phyloP scores from a whole-genome alignment of 1,140 invertebrate genomes.

The Drosophila leontia region DNA sequence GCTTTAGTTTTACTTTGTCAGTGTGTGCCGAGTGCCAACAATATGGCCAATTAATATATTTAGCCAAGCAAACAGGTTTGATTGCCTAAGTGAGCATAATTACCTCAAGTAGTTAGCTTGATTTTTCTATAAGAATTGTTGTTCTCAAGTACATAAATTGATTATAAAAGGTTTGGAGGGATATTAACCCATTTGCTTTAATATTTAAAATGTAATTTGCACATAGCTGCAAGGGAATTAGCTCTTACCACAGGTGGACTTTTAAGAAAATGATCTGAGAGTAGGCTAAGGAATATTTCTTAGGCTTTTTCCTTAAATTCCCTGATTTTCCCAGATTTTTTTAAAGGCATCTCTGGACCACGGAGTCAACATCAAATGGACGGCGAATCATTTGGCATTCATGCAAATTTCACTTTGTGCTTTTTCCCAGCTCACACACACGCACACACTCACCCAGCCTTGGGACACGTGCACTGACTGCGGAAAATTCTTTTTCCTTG shows the following conservation, averaged over 20 bases:
- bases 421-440: slow-evolving; percentile 16
- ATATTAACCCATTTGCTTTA: not conserved
- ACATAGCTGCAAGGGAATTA: not conserved
- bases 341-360: slow-evolving; percentile 3
- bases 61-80: slow-evolving; percentile 1
- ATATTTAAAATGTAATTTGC: not conserved
- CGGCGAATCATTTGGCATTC: slow-evolving; percentile 31
- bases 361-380: slow-evolving; percentile 2
- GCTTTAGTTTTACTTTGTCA: slow-evolving; percentile 51
- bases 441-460: not conserved
- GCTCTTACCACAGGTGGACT: not conserved
- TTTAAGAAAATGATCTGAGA: not conserved
- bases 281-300: not conserved
- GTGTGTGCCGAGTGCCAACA: slow-evolving; percentile 1
- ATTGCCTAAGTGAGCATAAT: slow-evolving; percentile 1
- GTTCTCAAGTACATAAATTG: not conserved
- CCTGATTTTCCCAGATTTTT: not conserved
- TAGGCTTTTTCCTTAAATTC: not conserved
- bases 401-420: slow-evolving; percentile 57
- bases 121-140: not conserved
- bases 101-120: not conserved
- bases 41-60: slow-evolving; percentile 36
- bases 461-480: slow-evolving; percentile 27
- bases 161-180: not conserved
- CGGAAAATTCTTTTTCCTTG: slow-evolving; percentile 29